These are phyloP conservation scores for Exaiptasia diaphana DNA, from an alignment of 64 coral and sea anemone species.

Conservation along the genomic window DNA sequence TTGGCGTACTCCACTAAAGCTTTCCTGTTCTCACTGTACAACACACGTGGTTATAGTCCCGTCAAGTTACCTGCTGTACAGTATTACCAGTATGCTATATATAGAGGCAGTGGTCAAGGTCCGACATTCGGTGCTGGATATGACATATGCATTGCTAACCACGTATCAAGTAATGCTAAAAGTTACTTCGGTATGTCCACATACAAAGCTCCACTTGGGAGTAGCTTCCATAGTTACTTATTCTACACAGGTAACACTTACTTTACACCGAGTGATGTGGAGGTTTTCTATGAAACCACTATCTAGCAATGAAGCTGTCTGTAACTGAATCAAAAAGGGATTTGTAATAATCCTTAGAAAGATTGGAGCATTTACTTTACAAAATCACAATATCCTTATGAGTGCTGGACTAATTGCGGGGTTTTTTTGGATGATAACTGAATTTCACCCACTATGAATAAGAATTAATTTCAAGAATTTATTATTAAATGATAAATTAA, in stretches of 20 bases:
- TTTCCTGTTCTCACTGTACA: constrained; percentile 34
- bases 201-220: not conserved
- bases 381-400: too few relatives aligned
- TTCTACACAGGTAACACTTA: not conserved
- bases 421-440: too few relatives aligned
- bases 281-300: constrained; percentile 38
- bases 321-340: too few relatives aligned
- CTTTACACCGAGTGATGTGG: constrained; percentile 9
- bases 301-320: too few relatives aligned
- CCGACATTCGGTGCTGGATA: constrained; percentile 37
- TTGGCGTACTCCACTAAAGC: not conserved
- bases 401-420: too few relatives aligned
- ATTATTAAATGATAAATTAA: too few relatives aligned
- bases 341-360: too few relatives aligned
- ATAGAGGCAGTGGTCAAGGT: not conserved
- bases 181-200: not conserved
- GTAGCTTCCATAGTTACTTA: not conserved
- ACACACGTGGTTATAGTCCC: constrained; percentile 1
- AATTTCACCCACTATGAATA: too few relatives aligned
- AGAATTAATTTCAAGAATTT: too few relatives aligned
- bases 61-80: not conserved
- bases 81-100: not conserved
- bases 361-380: too few relatives aligned
- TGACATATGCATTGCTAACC: not conserved
- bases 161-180: not conserved